A percentile compares a stretch with the other conserved stretches of the same genome.
Conservation (phyloP, 2,113 vertebrate genomes). For the Thalassoma bifasciatum region DNA sequence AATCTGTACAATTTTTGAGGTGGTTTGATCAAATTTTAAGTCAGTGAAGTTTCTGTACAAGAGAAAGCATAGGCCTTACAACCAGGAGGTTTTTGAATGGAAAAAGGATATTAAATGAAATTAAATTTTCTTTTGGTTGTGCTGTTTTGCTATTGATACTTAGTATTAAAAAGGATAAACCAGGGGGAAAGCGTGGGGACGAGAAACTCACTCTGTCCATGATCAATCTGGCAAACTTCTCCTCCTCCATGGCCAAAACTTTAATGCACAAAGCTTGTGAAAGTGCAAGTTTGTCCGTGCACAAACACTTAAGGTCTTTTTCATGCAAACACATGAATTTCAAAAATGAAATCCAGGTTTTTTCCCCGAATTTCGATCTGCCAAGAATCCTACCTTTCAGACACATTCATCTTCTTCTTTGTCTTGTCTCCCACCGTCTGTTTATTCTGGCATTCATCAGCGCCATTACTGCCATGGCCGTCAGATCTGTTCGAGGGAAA, state of each 20-base stretch:
- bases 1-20: background rate
- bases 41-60: background rate
- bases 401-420: conserved; percentile 81
- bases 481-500: conserved; percentile 76
- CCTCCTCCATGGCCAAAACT: conserved; percentile 21
- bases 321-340: conserved; percentile 41
- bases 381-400: conserved; percentile 71
- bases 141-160: background rate
- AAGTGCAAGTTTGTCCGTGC: conserved; percentile 22
- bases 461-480: conserved; percentile 74
- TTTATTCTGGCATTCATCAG: conserved; percentile 82
- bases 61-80: background rate
- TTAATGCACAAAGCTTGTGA: background rate
- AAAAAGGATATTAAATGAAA: background rate
- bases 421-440: conserved; percentile 79
- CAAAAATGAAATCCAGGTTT: conserved; percentile 67
- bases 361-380: conserved; percentile 59
- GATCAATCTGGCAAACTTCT: conserved; percentile 16
- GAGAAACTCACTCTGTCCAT: background rate
- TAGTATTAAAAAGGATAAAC: conserved; percentile 4
- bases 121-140: background rate
- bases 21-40: background rate
- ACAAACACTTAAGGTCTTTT: conserved; percentile 23
- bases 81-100: background rate
- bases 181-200: background rate